phyloP scores from a whole-genome alignment of 2,113 vertebrate genomes.

The Salvelinus sp. region DNA sequence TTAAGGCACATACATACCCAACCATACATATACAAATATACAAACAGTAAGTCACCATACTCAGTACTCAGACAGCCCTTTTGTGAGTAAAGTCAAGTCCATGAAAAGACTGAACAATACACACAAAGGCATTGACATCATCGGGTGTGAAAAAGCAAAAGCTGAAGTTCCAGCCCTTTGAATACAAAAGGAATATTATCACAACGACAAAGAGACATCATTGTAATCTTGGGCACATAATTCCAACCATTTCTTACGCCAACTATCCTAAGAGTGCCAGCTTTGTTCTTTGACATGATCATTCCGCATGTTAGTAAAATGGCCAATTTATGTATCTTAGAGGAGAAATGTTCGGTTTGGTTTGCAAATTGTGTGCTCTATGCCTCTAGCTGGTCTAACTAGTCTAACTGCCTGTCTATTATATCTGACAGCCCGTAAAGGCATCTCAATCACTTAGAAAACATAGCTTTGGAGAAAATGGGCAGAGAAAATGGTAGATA shows the following conservation, averaged over 20 bases:
- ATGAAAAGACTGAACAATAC: constrained; percentile 36
- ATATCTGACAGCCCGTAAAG: too few relatives aligned
- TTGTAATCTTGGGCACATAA: constrained; percentile 30
- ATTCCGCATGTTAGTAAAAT: constrained; percentile 9
- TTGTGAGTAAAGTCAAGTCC: constrained; percentile 47
- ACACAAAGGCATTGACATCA: constrained; percentile 62
- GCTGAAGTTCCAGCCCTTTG: constrained; percentile 66
- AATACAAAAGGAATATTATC: constrained; percentile 52
- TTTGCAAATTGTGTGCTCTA: constrained; percentile 41
- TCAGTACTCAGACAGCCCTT: constrained; percentile 30
- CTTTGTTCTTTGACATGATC: constrained; percentile 29
- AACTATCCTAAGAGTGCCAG: constrained; percentile 44
- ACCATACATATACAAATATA: constrained; percentile 44
- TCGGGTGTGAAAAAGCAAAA: constrained; percentile 65
- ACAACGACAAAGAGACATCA: constrained; percentile 52
- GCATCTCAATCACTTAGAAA: too few relatives aligned
- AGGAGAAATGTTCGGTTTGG: constrained; percentile 42
- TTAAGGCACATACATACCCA: constrained; percentile 64
- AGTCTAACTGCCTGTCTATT: neutral
- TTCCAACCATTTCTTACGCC: constrained; percentile 12
- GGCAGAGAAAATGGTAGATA: neutral
- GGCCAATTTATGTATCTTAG: neutral
- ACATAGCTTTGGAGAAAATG: constrained; percentile 8
- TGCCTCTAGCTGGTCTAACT: neutral
- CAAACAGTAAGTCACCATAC: constrained; percentile 54